phyloP scores from a whole-genome alignment of 2,888 invertebrate genomes.

The Aspidiotus destructor region DNA sequence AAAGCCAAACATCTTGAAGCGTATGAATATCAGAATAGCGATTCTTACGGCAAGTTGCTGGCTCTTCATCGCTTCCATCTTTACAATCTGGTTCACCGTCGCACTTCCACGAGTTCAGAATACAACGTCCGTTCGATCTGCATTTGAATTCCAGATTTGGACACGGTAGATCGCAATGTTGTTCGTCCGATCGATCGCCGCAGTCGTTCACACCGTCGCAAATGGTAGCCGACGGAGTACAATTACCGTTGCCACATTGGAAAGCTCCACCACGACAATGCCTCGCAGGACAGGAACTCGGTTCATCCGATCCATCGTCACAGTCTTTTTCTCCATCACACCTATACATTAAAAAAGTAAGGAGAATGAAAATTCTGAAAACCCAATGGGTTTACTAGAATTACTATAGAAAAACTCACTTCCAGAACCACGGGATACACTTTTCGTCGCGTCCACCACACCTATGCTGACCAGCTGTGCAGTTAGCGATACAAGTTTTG shows the following conservation, averaged over 20 bases:
- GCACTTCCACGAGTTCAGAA: constrained; percentile 81
- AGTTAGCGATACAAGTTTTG: constrained; percentile 87
- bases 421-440: constrained; percentile 70
- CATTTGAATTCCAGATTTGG: constrained; percentile 86
- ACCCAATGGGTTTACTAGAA: not conserved
- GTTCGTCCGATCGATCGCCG: constrained; percentile 70
- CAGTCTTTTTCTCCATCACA: constrained; percentile 91
- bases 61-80: constrained; percentile 86
- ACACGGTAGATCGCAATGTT: constrained; percentile 71
- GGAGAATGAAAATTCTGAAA: not conserved
- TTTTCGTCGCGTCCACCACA: constrained; percentile 61
- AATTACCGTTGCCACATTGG: constrained; percentile 84
- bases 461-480: constrained; percentile 77
- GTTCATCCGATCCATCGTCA: constrained; percentile 84
- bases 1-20: not conserved
- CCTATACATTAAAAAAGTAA: constrained; percentile 41
- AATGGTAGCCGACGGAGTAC: constrained; percentile 82
- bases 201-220: constrained; percentile 91
- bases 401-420: constrained; percentile 45
- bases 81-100: constrained; percentile 93
- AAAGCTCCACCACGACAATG: constrained; percentile 83
- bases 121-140: constrained; percentile 74
- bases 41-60: constrained; percentile 65
- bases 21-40: not conserved
- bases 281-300: constrained; percentile 67